Conservation (phyloP, 1,140 invertebrate species). For the Drosophila ohnishii region DNA sequence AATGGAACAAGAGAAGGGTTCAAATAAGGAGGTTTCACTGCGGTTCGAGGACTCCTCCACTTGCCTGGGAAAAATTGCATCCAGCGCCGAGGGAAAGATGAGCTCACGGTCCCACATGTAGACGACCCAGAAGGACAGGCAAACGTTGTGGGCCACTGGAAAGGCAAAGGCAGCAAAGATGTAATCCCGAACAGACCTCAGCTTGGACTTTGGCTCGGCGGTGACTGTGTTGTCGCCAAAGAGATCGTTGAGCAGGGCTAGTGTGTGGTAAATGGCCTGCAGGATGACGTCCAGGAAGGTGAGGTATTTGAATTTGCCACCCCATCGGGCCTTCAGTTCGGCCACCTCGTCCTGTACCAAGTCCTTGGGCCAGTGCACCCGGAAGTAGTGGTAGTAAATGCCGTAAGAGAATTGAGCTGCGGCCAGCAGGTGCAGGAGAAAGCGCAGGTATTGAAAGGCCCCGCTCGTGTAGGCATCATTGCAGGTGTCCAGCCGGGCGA, state of each 20-base stretch:
- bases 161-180: conserved; percentile 73
- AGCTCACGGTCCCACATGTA: conserved; percentile 74
- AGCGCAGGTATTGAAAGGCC: conserved; percentile 65
- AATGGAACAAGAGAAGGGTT: background rate
- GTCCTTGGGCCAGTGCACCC: conserved; percentile 59
- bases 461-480: conserved; percentile 72
- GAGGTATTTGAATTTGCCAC: conserved; percentile 78
- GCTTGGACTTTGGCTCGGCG: conserved; percentile 35
- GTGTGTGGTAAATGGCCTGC: conserved; percentile 66
- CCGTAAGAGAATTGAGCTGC: conserved; percentile 68
- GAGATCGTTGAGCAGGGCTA: conserved; percentile 69
- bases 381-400: conserved; percentile 68
- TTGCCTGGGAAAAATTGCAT: conserved; percentile 67
- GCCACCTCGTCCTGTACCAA: conserved; percentile 48
- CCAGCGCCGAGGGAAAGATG: conserved; percentile 70
- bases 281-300: conserved; percentile 73
- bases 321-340: conserved; percentile 65
- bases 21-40: background rate
- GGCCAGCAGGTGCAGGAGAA: conserved; percentile 65
- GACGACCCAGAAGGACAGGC: conserved; percentile 72
- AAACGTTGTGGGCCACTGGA: conserved; percentile 71
- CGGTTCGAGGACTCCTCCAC: no score
- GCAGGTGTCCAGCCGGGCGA: conserved; percentile 47
- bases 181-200: conserved; percentile 59
- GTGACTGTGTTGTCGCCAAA: conserved; percentile 56